Evolutionary conservation across 2,888 invertebrate species (phyloP), one percentile per base, ranked within the genome.

Genomic region (Eugnorisma glareosa): DNA sequence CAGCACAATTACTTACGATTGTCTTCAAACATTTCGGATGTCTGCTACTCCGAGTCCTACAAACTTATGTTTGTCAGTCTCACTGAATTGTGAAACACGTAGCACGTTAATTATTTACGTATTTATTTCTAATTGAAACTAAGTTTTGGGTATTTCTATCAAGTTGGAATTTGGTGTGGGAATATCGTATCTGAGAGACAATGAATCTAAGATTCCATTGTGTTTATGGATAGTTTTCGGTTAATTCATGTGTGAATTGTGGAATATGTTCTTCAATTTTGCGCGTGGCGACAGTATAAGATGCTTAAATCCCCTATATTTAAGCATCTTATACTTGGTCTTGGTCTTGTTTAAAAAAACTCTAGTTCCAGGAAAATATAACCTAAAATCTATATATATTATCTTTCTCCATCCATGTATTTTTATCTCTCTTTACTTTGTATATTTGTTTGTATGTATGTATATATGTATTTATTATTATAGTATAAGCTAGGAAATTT

Each of bases 1-100:
- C 67, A 77, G 69, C 63, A 85, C 78, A 80, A 87, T 87, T 84
- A 88, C 77, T 82, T 77, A 70, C 51, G 48, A 86, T 81, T 87
- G 86, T 87, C 79, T 88, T 77, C 73, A 75, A 71, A 71, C 71
- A 81, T 86, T 83, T 83, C 31, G 64, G 74, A 67, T 67, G 77
- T 68, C 18, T 66, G 71, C n/a, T 70, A 57, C 71, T 48, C 35
- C 5, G 24, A 21, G 35, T n/a, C 35, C 54, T 51, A 73, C 51
- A 77, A 77, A 75, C 72, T 64, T 84, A 66, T 64, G 57, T 72
- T 64, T 84, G 75, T 66, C 75, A 54, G 64, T 75, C 57, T 37
- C 24, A 45, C 48, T 61, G 48, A 72, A 75, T 66, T 75, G 40
- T 13, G 54, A 37, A 66, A 69, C 75, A 75, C 57, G 48, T 61